Percentiles rank a stretch among this genome's conserved stretches.
phyloP scores from a whole-genome alignment of 2,113 vertebrate species.

The Microcebus jonahi region DNA sequence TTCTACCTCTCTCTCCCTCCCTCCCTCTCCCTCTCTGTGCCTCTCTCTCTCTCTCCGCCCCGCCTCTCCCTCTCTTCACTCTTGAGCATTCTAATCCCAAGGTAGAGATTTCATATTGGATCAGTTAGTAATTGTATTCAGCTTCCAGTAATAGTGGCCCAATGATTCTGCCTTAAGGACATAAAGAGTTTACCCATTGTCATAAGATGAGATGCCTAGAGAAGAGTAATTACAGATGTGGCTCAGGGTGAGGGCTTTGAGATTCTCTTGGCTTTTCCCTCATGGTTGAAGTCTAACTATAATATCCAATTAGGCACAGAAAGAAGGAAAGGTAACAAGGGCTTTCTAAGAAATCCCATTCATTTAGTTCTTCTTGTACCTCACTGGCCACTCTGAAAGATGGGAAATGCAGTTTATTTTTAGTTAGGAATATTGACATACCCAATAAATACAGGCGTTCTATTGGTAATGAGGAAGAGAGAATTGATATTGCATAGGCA shows the following conservation, averaged over 20 bases:
- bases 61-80: not conserved
- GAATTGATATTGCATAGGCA: not conserved
- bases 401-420: not conserved
- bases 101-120: not conserved
- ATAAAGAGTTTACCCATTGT: not conserved
- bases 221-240: not conserved
- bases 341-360: not conserved
- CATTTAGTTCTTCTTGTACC: not conserved
- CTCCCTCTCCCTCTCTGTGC: too few relatives aligned
- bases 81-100: not conserved
- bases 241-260: not conserved
- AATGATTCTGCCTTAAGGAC: not conserved
- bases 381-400: not conserved
- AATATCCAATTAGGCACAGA: not conserved
- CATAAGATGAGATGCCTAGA: not conserved
- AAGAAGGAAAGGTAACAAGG: not conserved
- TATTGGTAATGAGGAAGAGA: not conserved
- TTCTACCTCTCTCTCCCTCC: not conserved
- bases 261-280: not conserved
- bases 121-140: not conserved
- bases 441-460: not conserved
- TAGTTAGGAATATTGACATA: not conserved
- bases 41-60: rapidly evolving
- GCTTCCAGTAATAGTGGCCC: not conserved
- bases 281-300: not conserved